Evolutionary conservation across 2,113 vertebrate species (phyloP), one percentile per base, ranked within the genome.

Genomic region (Indicator maculatus): DNA sequence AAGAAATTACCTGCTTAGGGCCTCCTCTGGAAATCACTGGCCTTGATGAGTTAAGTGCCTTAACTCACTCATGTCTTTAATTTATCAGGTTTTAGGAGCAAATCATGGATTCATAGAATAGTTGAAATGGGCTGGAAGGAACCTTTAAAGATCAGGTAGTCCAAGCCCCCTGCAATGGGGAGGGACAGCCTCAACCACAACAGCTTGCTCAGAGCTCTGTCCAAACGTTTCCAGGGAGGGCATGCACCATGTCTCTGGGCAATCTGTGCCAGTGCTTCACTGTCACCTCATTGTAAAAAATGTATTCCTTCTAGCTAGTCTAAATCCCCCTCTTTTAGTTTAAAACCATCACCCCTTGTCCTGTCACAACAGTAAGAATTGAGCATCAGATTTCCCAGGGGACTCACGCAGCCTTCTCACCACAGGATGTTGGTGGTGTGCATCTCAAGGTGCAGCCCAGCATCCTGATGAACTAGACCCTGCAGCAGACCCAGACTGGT

Each of bases 381-480:
- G 44, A 17, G 5, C 11, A 30, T 2, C 10, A 5, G 36, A 36
- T 86, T 79, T 58, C 50, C 11, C 26, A 17, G 41, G 27, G n/a
- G 6, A 83, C 17, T 50, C 55, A 69, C 3, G 16, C 61, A 75
- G 24, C 12, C 31, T 50, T 59, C 21, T 41, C 55, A 69, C 12
- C 0, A 0, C 39, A 41, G 41, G n/a, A 59, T 0, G 0, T 27
- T 5, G 17, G 9, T 67, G 66, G 26, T 91, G 47, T 69, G 38
- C 53, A 78, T 11, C 28, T 45, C 1, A 0, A 45, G 58, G 66
- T 45, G 27, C 27, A 82, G 8, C 38, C 12, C 58, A 64, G 33
- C 3, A 3, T 47, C 61, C 41, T 50, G 10, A 16, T 78, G 33
- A 75, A n/a, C 21, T 0, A 4, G 31, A n/a, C 30, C 12, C 31